phyloP scores from a whole-genome alignment of 2,797 vertebrate genomes.

The Kryptopterus vitreolus region DNA sequence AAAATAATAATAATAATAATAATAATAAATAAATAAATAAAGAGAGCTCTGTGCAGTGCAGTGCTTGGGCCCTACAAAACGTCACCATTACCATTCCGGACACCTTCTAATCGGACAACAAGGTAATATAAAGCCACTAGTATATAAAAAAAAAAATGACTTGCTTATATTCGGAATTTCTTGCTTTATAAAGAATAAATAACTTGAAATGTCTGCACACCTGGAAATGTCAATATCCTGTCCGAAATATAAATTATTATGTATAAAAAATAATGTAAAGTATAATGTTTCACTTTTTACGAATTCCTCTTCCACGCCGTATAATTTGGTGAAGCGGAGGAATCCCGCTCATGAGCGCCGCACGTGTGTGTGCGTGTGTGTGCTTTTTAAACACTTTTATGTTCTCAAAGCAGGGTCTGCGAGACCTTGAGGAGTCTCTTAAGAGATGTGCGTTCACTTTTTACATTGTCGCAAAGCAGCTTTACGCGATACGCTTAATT shows the following conservation, averaged over 20 bases:
- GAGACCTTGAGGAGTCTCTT: background rate
- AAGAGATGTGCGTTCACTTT: no score
- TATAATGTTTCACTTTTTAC: background rate
- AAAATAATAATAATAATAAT: background rate
- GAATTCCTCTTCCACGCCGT: background rate
- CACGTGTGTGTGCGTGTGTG: background rate
- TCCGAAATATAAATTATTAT: background rate
- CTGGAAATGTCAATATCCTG: background rate
- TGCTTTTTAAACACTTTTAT: background rate
- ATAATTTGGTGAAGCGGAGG: background rate
- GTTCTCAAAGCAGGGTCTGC: background rate
- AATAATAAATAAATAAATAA: no score
- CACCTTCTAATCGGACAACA: background rate
- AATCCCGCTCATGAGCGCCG: background rate
- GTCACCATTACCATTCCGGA: background rate
- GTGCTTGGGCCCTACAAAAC: no score
- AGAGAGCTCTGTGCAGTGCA: no score
- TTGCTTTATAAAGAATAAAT: background rate
- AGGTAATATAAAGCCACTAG: background rate
- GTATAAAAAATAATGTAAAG: background rate
- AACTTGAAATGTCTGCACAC: background rate
- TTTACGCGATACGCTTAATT: no score
- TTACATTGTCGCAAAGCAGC: no score
- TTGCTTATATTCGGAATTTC: background rate
- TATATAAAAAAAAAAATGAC: background rate